A percentile compares a stretch with the other conserved stretches of the same genome.
These are phyloP conservation scores for Salvator merianae DNA, from an alignment of 2,113 vertebrate genomes.

Conservation along the genomic window DNA sequence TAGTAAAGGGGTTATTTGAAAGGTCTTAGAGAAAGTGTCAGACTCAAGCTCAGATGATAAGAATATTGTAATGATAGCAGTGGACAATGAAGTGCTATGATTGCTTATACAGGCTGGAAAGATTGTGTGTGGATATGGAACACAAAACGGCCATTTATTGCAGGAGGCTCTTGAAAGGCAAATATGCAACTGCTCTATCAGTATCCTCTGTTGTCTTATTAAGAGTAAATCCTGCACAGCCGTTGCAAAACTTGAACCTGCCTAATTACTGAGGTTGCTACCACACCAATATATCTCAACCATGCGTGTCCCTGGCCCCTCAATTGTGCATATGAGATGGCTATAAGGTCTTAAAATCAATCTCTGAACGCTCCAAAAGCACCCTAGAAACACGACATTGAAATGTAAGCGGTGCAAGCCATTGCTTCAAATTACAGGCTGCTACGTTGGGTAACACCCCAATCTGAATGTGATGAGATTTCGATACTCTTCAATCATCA, in stretches of 20 bases:
- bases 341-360: background rate
- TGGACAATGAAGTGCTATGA: slow-evolving; percentile 97
- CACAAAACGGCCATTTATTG: slow-evolving; percentile 77
- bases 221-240: background rate
- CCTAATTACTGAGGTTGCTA: background rate
- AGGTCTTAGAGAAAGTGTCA: slow-evolving; percentile 98
- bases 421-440: too few relatives aligned
- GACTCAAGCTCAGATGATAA: slow-evolving; percentile 98
- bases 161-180: slow-evolving; percentile 72
- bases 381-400: background rate
- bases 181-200: slow-evolving; percentile 7
- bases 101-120: slow-evolving; percentile 86
- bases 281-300: too few relatives aligned
- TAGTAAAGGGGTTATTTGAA: slow-evolving; percentile 97
- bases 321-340: background rate
- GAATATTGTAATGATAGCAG: slow-evolving; percentile 99
- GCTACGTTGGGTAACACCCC: background rate
- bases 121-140: slow-evolving; percentile 79
- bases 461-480: background rate
- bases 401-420: too few relatives aligned
- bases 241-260: background rate
- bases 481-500: too few relatives aligned
- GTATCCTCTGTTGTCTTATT: slow-evolving; percentile 4
- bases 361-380: background rate
- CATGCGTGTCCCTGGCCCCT: too few relatives aligned